Base-by-base conservation (phyloP, 2,888 invertebrate genomes). In the Aphidius colemani region DNA sequence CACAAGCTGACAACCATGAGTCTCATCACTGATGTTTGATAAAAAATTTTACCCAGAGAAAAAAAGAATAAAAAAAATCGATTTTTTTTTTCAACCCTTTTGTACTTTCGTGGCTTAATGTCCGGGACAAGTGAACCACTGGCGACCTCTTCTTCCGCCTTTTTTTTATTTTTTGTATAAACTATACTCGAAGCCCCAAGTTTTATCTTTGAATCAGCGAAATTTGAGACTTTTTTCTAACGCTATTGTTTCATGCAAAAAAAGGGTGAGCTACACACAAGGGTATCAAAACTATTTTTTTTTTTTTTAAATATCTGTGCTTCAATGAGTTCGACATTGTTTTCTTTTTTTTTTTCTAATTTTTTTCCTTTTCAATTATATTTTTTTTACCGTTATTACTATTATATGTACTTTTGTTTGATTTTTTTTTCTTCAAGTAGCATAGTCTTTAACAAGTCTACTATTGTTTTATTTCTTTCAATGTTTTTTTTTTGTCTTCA, bases 171-270 rank as follows among this genome's bases (percentile, higher is more conserved):
- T 30, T 30, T 30, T 30, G 2, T 30, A 30, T 5, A 30, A 30
- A 30, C 2, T 30, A 30, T 59, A 65, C 65, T 62, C 45, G 60
- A 66, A 44, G 46, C 57, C 59, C 63, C 58, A 59, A 55, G 65
- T 74, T 72, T 72, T 75, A 77, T 76, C 78, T 80, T 81, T 77
- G 82, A 82, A 81, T 81, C 82, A 82, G 82, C 82, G 81, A 82
- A 81, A 81, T 82, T 81, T 74, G 81, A 82, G 78, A 79, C 76
- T 79, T 75, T 78, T 80, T 80, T 79, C 78, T 73, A 74, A 73
- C 76, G 56, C 75, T 72, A 81, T 82, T 82, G 81, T 81, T 78
- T 81, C 78, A 75, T 74, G 72, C 73, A 74, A 74, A 75, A 74
- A 75, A 73, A 67, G 56, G 60, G 61, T 58, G 57, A 65, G 65